phyloP scores from a whole-genome alignment of 2,797 vertebrate genomes.

The Pipistrellus pygmaeus region DNA sequence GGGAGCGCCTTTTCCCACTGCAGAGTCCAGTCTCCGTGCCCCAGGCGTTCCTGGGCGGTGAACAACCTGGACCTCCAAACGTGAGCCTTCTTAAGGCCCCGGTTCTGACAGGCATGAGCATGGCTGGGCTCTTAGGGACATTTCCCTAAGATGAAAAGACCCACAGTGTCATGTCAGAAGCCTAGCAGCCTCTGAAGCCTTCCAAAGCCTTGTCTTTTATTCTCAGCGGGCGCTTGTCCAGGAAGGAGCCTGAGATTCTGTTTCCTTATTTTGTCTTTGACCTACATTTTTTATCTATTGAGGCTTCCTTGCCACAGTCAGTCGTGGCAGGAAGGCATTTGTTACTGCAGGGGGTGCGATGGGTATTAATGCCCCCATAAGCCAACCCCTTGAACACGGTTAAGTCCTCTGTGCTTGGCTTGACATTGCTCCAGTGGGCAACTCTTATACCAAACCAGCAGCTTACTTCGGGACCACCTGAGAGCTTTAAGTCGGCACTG shows the following conservation, averaged over 20 bases:
- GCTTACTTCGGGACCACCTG: background rate
- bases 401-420: background rate
- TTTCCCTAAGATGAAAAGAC: background rate
- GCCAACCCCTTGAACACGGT: background rate
- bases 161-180: background rate
- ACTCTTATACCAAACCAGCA: background rate
- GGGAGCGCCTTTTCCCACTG: background rate
- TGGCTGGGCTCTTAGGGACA: background rate
- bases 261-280: constrained; percentile 70
- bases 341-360: background rate
- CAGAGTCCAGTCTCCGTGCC: background rate
- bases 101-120: background rate
- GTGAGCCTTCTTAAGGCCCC: background rate
- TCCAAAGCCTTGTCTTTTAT: constrained; percentile 30
- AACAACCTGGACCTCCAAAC: background rate
- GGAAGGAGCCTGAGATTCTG: constrained; percentile 56
- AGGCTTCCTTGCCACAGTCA: background rate
- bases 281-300: constrained; percentile 20
- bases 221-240: constrained; percentile 31
- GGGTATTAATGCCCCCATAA: constrained; percentile 3
- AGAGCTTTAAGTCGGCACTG: background rate
- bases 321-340: constrained; percentile 17
- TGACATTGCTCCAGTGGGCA: background rate
- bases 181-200: constrained; percentile 15
- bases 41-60: background rate